These are phyloP conservation scores for Galemys pyrenaicus DNA, from an alignment of 2,113 vertebrate genomes.

Conservation along the genomic window DNA sequence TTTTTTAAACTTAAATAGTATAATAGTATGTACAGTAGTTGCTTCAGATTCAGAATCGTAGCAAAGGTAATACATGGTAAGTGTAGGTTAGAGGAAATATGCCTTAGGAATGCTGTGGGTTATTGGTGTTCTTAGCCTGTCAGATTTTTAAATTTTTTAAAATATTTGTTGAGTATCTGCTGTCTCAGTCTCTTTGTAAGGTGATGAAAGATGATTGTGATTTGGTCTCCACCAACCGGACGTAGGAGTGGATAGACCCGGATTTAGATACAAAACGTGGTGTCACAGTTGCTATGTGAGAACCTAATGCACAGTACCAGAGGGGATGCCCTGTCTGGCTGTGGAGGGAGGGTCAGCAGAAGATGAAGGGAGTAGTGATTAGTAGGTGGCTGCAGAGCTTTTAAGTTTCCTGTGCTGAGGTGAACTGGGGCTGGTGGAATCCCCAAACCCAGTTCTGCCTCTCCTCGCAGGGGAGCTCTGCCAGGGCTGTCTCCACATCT, in stretches of 20 bases:
- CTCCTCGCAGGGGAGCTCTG: not conserved
- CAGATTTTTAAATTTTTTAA: not conserved
- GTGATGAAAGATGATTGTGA: not conserved
- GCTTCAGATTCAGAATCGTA: not conserved
- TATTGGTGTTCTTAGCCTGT: not conserved
- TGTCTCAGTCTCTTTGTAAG: not conserved
- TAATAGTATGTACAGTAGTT: too few species aligned
- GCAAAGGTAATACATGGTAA: not conserved
- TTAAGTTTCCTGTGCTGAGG: not conserved
- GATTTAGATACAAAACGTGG: not conserved
- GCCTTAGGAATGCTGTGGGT: not conserved
- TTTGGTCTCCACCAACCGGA: not conserved
- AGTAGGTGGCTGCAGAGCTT: not conserved
- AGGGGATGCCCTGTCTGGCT: too few species aligned
- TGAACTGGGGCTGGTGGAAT: not conserved
- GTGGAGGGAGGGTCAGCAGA: not conserved
- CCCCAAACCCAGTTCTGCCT: too few species aligned
- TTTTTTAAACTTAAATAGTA: not conserved
- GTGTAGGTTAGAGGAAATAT: not conserved
- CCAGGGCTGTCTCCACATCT: too few species aligned
- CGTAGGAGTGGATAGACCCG: not conserved
- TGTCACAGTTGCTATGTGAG: not conserved
- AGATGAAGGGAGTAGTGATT: not conserved
- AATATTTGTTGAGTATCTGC: not conserved
- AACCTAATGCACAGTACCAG: fast-evolving